These are phyloP conservation scores for Bergia puertoricense DNA, from an alignment of 92 coral and sea anemone species.

Conservation along the genomic window DNA sequence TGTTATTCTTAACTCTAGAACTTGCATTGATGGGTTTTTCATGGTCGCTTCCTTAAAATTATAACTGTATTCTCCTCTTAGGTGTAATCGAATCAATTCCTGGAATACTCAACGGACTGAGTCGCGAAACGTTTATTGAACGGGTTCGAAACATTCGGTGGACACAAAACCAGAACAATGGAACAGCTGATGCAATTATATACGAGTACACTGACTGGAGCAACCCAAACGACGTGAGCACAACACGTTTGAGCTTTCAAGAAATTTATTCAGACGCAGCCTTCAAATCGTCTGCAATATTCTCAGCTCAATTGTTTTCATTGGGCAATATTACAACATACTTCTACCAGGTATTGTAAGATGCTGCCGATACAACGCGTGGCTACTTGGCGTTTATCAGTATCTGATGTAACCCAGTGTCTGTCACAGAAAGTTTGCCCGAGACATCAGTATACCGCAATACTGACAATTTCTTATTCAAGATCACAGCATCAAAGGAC, in stretches of 20 bases:
- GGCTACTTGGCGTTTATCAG: no score
- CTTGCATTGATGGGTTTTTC: no score
- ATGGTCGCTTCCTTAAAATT: not conserved
- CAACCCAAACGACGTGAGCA: not conserved
- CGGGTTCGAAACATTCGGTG: not conserved
- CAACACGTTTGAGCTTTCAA: not conserved
- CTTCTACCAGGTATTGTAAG: constrained; percentile 1
- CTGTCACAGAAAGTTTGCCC: no score
- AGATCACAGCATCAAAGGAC: no score
- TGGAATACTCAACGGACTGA: not conserved
- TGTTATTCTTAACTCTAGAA: no score
- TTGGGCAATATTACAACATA: not conserved
- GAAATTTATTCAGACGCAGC: constrained; percentile 2
- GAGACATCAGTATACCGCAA: no score
- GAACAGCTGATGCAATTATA: not conserved
- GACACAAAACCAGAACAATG: constrained; percentile 10
- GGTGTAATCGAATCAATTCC: constrained; percentile 12
- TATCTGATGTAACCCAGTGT: no score
- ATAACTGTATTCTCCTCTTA: not conserved
- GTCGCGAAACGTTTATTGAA: not conserved
- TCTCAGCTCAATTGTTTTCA: not conserved
- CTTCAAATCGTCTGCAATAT: not conserved
- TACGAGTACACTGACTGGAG: constrained; percentile 19
- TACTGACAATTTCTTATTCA: no score
- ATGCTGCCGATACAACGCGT: not conserved